These are phyloP conservation scores for Petrophora chlorosata DNA, from an alignment of 2,888 invertebrate genomes.

Conservation along the genomic window DNA sequence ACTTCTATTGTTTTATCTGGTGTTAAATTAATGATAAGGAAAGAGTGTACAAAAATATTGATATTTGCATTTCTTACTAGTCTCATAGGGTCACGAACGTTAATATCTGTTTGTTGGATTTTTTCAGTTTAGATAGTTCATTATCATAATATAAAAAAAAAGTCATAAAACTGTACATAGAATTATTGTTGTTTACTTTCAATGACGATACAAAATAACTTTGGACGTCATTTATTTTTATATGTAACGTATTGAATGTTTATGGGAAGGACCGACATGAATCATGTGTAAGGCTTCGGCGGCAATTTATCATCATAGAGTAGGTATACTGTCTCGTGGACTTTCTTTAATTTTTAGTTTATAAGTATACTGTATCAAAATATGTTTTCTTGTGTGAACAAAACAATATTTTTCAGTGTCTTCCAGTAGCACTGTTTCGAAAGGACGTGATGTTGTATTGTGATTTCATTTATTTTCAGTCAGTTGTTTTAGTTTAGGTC, in stretches of 20 bases:
- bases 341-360: conserved; percentile 35
- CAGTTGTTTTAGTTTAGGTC: conserved; percentile 66
- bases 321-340: conserved; percentile 33
- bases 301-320: conserved; percentile 39
- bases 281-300: conserved; percentile 50
- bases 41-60: conserved; percentile 79
- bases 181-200: conserved; percentile 59
- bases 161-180: conserved; percentile 52
- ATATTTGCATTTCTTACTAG: conserved; percentile 81
- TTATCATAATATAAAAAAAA: conserved; percentile 44
- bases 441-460: conserved; percentile 50
- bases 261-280: conserved; percentile 49
- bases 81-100: conserved; percentile 76
- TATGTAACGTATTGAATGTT: conserved; percentile 76
- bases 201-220: conserved; percentile 55
- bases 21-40: conserved; percentile 80
- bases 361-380: conserved; percentile 44
- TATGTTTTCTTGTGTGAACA: conserved; percentile 48
- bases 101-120: conserved; percentile 51
- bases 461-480: conserved; percentile 67
- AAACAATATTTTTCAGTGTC: conserved; percentile 63
- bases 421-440: conserved; percentile 73
- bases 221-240: conserved; percentile 78
- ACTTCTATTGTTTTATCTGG: conserved; percentile 76
- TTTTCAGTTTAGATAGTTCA: conserved; percentile 51